Conservation (phyloP, 2,888 invertebrate species). For the Lucinisca nassula region DNA sequence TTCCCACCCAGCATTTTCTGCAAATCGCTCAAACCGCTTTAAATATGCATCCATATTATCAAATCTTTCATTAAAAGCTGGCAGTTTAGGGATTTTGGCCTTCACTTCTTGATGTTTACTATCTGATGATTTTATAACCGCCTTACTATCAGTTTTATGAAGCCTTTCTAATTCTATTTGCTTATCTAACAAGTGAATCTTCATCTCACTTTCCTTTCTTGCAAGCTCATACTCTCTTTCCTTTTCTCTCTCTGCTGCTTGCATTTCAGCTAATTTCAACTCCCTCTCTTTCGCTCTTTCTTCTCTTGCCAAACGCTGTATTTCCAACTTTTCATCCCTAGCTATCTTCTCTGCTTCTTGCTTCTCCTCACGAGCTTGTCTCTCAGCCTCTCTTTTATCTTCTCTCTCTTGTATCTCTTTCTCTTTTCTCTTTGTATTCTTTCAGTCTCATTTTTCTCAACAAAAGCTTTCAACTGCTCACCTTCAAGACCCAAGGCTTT, state of each 20-base stretch:
- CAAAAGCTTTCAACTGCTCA: neutral
- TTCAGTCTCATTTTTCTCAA: neutral
- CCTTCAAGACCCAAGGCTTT: neutral
- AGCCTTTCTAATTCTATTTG: neutral
- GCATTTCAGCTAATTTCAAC: neutral
- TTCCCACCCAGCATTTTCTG: constrained; percentile 11
- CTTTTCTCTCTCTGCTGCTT: neutral
- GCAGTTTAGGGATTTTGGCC: constrained; percentile 13
- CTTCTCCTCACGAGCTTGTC: too few species aligned
- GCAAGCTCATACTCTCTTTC: neutral
- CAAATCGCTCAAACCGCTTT: constrained; percentile 26
- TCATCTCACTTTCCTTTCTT: neutral
- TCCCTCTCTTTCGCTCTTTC: neutral
- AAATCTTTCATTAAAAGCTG: constrained; percentile 14
- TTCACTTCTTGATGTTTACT: neutral
- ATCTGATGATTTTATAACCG: too few species aligned
- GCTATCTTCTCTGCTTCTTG: neutral
- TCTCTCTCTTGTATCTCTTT: neutral
- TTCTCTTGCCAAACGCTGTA: neutral
- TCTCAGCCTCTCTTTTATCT: too few species aligned
- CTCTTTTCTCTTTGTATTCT: neutral
- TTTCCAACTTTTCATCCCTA: neutral
- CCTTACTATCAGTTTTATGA: neutral
- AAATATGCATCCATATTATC: constrained; percentile 26
- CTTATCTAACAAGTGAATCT: neutral